Percentiles rank a stretch among this genome's conserved stretches.
Evolutionary conservation across 2,797 vertebrate genomes (phyloP).

Genomic region (Melanotaenia parkinsoni): DNA sequence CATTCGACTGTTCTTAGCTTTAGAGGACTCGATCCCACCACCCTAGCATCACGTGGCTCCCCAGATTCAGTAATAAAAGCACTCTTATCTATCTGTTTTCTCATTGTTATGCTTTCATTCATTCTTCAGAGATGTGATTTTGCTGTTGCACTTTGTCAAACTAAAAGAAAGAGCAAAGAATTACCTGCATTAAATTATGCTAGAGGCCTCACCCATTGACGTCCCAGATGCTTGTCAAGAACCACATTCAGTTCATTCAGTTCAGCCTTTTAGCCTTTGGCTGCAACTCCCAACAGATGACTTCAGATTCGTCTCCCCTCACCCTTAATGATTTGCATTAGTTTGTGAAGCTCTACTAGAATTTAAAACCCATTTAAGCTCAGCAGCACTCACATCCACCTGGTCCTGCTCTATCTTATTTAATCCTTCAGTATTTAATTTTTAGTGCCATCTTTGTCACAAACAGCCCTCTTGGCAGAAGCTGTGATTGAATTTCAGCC

Average conservation of each 20-base stretch:
- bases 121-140: not conserved
- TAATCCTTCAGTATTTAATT: slow-evolving; percentile 21
- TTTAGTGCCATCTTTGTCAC: slow-evolving; percentile 20
- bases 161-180: not conserved
- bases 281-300: slow-evolving; percentile 26
- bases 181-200: slow-evolving; percentile 11
- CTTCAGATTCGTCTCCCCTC: slow-evolving; percentile 11
- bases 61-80: slow-evolving; percentile 11
- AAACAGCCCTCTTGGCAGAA: not conserved
- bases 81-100: not conserved
- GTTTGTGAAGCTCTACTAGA: slow-evolving; percentile 16
- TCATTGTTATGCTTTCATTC: slow-evolving; percentile 9
- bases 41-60: not conserved
- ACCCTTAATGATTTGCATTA: slow-evolving; percentile 31
- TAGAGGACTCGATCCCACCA: slow-evolving; percentile 18
- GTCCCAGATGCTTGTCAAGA: slow-evolving; percentile 23
- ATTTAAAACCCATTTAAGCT: slow-evolving; percentile 36
- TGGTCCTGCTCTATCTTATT: slow-evolving; percentile 27
- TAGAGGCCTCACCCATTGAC: slow-evolving; percentile 6
- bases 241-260: slow-evolving; percentile 17
- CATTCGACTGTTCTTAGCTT: slow-evolving; percentile 28
- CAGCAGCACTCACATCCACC: slow-evolving; percentile 21
- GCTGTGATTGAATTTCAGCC: slow-evolving; percentile 9
- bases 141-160: not conserved
- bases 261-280: slow-evolving; percentile 21